Evolutionary conservation across 2,888 invertebrate genomes (phyloP).

Genomic region (Andrena marginata): DNA sequence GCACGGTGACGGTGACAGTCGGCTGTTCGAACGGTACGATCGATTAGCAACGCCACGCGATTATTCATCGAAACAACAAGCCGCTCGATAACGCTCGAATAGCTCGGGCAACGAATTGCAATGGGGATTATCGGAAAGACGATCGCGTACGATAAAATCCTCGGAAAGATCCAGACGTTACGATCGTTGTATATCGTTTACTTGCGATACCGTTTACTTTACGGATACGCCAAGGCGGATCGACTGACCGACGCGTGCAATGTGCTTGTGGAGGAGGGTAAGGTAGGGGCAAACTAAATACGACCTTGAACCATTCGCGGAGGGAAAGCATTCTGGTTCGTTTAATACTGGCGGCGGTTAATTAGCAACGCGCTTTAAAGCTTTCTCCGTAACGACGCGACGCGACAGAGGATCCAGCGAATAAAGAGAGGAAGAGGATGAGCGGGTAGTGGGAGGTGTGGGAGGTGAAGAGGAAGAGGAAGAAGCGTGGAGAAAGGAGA

Average conservation of each 20-base stretch:
- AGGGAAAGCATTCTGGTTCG: constrained; percentile 12
- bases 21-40: neutral
- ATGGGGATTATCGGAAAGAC: constrained; percentile 27
- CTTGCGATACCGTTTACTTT: too few relatives aligned
- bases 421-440: neutral
- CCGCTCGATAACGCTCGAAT: constrained; percentile 1
- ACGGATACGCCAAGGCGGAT: neutral
- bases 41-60: neutral
- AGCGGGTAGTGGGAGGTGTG: neutral
- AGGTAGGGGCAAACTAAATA: constrained; percentile 5
- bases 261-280: neutral
- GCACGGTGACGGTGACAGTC: neutral
- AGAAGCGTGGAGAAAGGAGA: neutral
- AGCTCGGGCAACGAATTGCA: neutral
- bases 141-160: constrained; percentile 31
- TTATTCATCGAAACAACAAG: constrained; percentile 16
- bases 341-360: neutral
- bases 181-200: neutral
- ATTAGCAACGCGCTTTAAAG: neutral
- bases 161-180: neutral
- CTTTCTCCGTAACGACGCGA: neutral
- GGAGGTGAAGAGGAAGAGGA: neutral
- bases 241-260: neutral
- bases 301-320: constrained; percentile 33
- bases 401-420: neutral